Base-by-base conservation (phyloP, 1,140 invertebrate species). In the Psix sp. region DNA sequence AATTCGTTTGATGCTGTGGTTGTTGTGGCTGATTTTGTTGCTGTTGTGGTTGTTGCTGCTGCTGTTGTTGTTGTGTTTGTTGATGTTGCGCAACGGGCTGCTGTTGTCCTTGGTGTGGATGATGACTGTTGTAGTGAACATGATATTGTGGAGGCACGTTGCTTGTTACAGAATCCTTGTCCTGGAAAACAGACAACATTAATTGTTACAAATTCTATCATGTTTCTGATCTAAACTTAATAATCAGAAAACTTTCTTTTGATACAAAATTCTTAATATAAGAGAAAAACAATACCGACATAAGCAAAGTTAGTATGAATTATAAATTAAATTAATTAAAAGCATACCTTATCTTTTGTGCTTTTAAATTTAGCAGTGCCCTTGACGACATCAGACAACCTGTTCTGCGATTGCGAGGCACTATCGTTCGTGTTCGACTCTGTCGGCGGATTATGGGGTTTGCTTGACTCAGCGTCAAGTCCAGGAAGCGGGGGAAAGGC, bases 401-500 rank as follows among this genome's bases (percentile, higher is more conserved):
- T 89, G 81, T 89, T 91, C 57, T 86, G 85, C 5, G 85, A 84
- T 59, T 85, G 84, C 49, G 81, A 76, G 46, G 63, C 77, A 67
- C 80, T 81, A 49, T 83, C 80, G 6, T 73, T 70, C 33, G 78
- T 73, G n/a, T 46, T 72, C 10, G 71, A 63, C 35, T 86, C 81
- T 24, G 67, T 76, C 7, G 80, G 77, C 17, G 77, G 39, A 67
- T 79, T 83, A 38, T 83, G 84, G 11, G 78, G 65, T 56, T 86
- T 86, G 48, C 80, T 78, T 42, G 77, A 62, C 52, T 88, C 83
- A 29, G 79, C 78, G 36, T 84, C 85, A 40, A 87, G 77, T 74
- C 93, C 92, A 36, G 94, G 94, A 81, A 95, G 88, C 45, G 94
- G 94, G 48, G 94, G 94, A 83, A 96, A 95, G 40, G 94, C 91